These are phyloP conservation scores for Mimas tiliae DNA, from an alignment of 2,888 invertebrate genomes.

Conservation along the genomic window DNA sequence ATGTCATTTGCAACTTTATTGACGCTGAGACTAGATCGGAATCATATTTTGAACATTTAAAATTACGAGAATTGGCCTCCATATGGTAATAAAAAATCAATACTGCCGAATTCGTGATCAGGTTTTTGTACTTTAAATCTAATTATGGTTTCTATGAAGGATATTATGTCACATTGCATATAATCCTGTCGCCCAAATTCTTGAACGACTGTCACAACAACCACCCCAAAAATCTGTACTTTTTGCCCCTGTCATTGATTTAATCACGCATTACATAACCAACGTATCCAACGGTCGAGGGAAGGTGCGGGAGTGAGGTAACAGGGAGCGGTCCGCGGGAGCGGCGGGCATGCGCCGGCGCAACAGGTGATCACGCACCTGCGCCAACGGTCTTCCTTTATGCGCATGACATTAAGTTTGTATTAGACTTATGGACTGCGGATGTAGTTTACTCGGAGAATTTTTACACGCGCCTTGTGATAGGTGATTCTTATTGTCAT, in stretches of 20 bases:
- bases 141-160: background rate
- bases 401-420: constrained; percentile 72
- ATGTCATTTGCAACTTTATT: no score
- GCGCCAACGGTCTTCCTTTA: constrained; percentile 74
- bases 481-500: background rate
- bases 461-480: constrained; percentile 18
- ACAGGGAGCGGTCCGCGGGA: constrained; percentile 30
- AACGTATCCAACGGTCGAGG: constrained; percentile 67
- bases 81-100: constrained; percentile 8
- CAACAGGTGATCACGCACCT: constrained; percentile 81
- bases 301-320: constrained; percentile 26
- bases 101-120: background rate
- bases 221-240: background rate
- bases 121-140: background rate
- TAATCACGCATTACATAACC: constrained; percentile 58
- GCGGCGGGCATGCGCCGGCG: constrained; percentile 44
- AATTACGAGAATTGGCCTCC: no score
- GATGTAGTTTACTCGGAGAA: constrained; percentile 17
- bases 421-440: constrained; percentile 54
- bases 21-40: no score
- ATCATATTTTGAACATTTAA: no score
- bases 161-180: background rate
- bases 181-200: background rate
- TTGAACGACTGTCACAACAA: background rate
- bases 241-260: constrained; percentile 30